These are phyloP conservation scores for Pungitius pungitius DNA, from an alignment of 2,113 vertebrate genomes.

Conservation along the genomic window DNA sequence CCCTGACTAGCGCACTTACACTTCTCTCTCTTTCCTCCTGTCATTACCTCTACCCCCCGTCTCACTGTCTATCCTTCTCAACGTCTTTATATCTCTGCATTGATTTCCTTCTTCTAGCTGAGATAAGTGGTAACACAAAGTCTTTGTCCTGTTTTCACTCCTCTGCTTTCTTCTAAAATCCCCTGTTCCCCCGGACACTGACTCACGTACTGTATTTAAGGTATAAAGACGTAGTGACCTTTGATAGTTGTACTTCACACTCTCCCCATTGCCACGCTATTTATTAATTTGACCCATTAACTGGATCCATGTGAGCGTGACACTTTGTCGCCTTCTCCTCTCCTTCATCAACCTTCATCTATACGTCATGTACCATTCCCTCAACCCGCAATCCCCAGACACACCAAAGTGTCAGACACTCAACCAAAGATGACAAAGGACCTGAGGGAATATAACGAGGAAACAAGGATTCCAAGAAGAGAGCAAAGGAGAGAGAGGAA, in stretches of 20 bases:
- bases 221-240: constrained; percentile 48
- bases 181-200: constrained; percentile 3
- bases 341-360: constrained; percentile 34
- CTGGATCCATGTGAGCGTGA: constrained; percentile 44
- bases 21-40: constrained; percentile 35
- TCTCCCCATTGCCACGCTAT: constrained; percentile 31
- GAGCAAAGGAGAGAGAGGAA: constrained; percentile 28
- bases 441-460: constrained; percentile 70
- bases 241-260: constrained; percentile 24
- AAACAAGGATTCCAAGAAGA: constrained; percentile 49
- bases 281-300: constrained; percentile 35
- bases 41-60: constrained; percentile 11
- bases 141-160: constrained; percentile 23
- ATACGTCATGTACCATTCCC: constrained; percentile 37
- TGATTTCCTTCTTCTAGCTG: constrained; percentile 28
- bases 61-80: constrained; percentile 21
- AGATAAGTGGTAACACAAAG: constrained; percentile 25
- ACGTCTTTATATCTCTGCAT: constrained; percentile 33
- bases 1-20: constrained; percentile 61
- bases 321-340: constrained; percentile 40
- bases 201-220: constrained; percentile 58
- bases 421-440: constrained; percentile 85
- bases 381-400: constrained; percentile 49
- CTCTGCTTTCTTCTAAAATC: constrained; percentile 42
- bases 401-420: constrained; percentile 83